Conservation (phyloP, 2,888 invertebrate genomes). For the Iselma pallidipennis region DNA sequence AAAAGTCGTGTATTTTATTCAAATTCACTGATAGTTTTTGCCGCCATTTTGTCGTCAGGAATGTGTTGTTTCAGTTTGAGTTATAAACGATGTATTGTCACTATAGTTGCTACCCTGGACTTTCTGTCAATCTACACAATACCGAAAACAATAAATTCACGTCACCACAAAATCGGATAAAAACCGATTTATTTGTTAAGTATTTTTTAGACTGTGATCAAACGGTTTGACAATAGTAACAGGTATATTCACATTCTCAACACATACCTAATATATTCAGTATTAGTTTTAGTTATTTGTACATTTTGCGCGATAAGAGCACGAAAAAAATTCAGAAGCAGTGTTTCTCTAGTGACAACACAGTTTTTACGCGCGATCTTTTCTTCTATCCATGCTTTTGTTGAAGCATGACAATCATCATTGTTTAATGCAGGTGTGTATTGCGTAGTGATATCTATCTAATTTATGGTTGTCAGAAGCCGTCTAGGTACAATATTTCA, state of each 20-base stretch:
- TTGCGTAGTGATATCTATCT: conserved; percentile 48
- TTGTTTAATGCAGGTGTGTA: conserved; percentile 53
- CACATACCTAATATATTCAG: conserved; percentile 31
- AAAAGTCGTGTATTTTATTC: conserved; percentile 51
- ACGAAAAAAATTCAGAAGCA: conserved; percentile 46
- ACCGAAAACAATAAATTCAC: conserved; percentile 49
- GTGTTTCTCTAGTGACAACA: conserved; percentile 51
- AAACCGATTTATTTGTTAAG: conserved; percentile 54
- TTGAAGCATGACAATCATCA: conserved; percentile 46
- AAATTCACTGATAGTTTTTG: conserved; percentile 48
- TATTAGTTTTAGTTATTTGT: conserved; percentile 48
- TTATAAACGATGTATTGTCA: conserved; percentile 49
- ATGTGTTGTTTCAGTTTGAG: conserved; percentile 46
- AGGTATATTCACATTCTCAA: conserved; percentile 35
- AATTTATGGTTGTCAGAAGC: conserved; percentile 48
- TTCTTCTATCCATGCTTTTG: conserved; percentile 38
- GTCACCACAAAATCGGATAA: conserved; percentile 52
- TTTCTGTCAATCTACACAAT: conserved; percentile 51
- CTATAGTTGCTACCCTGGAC: conserved; percentile 48
- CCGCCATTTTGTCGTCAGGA: conserved; percentile 51
- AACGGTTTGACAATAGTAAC: conserved; percentile 6
- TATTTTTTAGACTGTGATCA: conserved; percentile 37
- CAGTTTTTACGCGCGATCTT: conserved; percentile 51
- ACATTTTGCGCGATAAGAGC: conserved; percentile 34
- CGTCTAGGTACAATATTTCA: conserved; percentile 41